Percentiles rank a stretch among this genome's conserved stretches.
Conservation (phyloP, 2,797 vertebrate species). For the Loris lydekkerianus region DNA sequence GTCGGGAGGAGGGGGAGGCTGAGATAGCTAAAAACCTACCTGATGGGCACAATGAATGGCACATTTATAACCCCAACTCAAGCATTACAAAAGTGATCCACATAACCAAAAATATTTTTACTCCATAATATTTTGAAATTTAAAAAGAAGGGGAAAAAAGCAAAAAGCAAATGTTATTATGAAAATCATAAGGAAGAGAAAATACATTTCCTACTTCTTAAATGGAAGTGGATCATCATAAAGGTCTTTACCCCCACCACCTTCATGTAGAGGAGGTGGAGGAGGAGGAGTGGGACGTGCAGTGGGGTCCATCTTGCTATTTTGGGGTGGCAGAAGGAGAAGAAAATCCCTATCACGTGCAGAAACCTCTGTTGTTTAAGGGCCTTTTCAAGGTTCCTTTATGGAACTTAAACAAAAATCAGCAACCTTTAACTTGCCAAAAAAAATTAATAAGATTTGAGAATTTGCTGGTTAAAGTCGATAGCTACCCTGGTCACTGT, state of each 20-base stretch:
- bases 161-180: background rate
- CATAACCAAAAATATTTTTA: background rate
- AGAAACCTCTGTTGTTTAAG: background rate
- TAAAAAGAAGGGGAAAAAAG: background rate
- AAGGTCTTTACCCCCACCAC: background rate
- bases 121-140: background rate
- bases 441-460: background rate
- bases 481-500: background rate
- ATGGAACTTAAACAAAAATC: constrained; percentile 13
- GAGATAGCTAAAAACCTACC: background rate
- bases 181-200: background rate
- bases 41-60: background rate
- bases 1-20: background rate
- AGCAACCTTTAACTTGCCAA: background rate
- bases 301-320: too few species aligned
- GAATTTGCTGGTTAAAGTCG: background rate
- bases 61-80: background rate
- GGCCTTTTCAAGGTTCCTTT: background rate
- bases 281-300: background rate
- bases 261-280: too few species aligned
- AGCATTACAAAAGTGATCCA: background rate
- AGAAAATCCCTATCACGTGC: background rate
- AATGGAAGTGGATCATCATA: background rate
- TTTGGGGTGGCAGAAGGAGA: background rate
- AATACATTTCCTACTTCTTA: background rate